A percentile compares a stretch with the other conserved stretches of the same genome.
Conservation (phyloP, 2,113 vertebrate species). For the Acrocephalus kingi region DNA sequence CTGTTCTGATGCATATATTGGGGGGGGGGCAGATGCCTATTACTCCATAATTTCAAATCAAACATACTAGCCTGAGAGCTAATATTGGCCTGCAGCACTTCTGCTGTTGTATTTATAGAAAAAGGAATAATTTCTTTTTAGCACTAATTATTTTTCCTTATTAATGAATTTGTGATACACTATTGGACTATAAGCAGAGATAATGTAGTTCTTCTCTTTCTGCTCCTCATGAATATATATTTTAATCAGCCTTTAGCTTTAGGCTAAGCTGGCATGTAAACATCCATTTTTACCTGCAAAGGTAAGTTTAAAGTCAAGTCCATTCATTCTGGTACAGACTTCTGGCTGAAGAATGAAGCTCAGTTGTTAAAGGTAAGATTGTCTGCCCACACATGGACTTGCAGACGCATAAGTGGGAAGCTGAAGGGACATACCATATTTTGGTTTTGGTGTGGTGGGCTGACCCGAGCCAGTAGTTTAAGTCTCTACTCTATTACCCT, state of each 20-base stretch:
- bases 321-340: neutral
- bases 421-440: neutral
- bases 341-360: neutral
- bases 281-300: neutral
- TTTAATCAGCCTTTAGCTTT: neutral
- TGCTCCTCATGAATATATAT: neutral
- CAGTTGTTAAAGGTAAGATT: neutral
- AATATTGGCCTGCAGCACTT: neutral
- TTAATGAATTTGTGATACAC: neutral
- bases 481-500: neutral
- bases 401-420: neutral
- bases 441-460: neutral
- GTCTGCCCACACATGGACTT: neutral
- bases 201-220: neutral
- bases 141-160: slow-evolving; percentile 15
- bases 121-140: neutral
- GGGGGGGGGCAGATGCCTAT: neutral
- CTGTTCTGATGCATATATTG: neutral
- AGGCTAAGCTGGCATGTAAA: neutral
- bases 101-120: neutral
- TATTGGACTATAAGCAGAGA: neutral
- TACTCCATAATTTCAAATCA: neutral
- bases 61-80: neutral
- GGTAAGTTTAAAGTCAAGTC: neutral
- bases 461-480: neutral